Base-by-base conservation (phyloP, 2,113 vertebrate species). In the Sturnira hondurensis region DNA sequence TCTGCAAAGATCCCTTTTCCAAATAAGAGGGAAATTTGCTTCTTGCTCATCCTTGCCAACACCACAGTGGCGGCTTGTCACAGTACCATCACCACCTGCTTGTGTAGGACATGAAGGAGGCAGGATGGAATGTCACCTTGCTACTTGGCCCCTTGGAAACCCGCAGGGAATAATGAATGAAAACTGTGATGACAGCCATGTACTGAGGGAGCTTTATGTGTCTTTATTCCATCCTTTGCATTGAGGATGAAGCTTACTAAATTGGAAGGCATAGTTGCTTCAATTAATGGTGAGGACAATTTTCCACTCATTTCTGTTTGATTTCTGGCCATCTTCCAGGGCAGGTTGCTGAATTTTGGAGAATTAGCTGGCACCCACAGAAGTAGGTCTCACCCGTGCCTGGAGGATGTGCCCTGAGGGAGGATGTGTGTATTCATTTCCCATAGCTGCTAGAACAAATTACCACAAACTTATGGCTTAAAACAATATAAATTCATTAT, bases 271-370 rank as follows among this genome's bases (percentile, higher is more conserved):
- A 98, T 86, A 2, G 97, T 93, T 14, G 97, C 96, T 74, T 98
- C 97, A 95, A 98, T 94, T 50, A 98, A 7, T 4, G 98, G 97
- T 11, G 76, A 91, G 7, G 96, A 96, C 31, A 98, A 74, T 94
- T 97, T 98, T 65, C 98, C 98, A 95, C 92, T 97, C 41, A 98
- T 93, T 81, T 98, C 97, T 52, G 98, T 98, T 87, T 98, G n/a
- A n/a, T n/a, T n/a, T n/a, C 71, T 45, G 26, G 41, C 41, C 41
- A 45, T 74, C 26, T 45, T 45, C 71, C 71, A 45, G 71, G 41
- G 71, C 6, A 74, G 26, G 71, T 45, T 43, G 71, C 71, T 31
- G 71, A 74, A 26, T 74, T 74, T 74, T 26, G 26, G 71, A 26
- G 26, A 74, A 74, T 31, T 26, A 45, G 24, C 71, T 31, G 41